Base-by-base conservation (phyloP, 2,888 invertebrate species). In the Gastracanthus pulcherrimus region DNA sequence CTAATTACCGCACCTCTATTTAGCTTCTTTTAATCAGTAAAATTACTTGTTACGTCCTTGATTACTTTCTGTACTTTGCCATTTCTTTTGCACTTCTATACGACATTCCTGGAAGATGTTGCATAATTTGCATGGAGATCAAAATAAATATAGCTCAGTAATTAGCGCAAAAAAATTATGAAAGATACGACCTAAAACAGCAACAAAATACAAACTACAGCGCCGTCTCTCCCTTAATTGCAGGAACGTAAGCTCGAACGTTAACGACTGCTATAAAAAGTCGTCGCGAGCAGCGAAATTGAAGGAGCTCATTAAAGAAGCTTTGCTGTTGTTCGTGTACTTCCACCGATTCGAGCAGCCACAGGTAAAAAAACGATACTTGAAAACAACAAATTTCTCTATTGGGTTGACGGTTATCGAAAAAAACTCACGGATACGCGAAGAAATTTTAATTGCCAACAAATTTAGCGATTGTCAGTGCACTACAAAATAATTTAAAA, bases 301-400 rank as follows among this genome's bases (percentile, higher is more conserved):
- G 81, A 92, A 90, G 86, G 89, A 90, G 74, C 88, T 86, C 75
- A 91, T 92, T 85, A 90, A 89, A 86, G 91, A 92, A 72, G 88
- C 89, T 41, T 87, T 92, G 86, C 85, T 91, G 71, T 89, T 91
- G 84, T 92, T 92, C 86, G 88, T 91, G 83, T 89, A 91, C 85
- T 89, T 88, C 81, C 91, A 91, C 86, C 89, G 90, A 51, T 72
- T 66, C 34, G 90, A 91, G 76, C 87, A 91, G 76, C 87, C 88
- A 76, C 88, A 90, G 90, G 91, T 92, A 88, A 87, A 48, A 55
- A 13, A 41, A 41, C 9, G 16, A 41, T 2, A 4, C n/a, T n/a
- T n/a, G n/a, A 41, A 9, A 4, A 9, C n/a, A 55, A 9, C 23
- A 55, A 23, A 55, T 55, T 23, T 23, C 23, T 55, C 26, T 11